These are phyloP conservation scores for Tineola bisselliella DNA, from an alignment of 2,888 invertebrate genomes.

Conservation along the genomic window DNA sequence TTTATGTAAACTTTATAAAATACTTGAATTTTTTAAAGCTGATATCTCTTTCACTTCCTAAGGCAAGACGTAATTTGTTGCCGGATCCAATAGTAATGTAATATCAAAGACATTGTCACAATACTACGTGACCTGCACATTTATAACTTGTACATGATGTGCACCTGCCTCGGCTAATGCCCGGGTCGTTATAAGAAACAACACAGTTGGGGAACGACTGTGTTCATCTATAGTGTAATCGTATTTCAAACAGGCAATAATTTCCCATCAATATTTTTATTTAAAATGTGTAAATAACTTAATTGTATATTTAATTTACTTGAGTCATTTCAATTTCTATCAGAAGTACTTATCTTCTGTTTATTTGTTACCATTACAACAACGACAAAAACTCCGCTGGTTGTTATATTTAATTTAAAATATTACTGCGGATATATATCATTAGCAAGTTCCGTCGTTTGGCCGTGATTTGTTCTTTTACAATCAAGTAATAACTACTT, in stretches of 20 bases:
- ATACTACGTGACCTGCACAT: constrained; percentile 7
- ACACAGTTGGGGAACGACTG: neutral
- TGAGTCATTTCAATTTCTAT: too few relatives aligned
- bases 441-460: neutral
- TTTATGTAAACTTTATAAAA: too few relatives aligned
- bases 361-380: neutral
- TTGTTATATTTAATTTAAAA: neutral
- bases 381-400: too few relatives aligned
- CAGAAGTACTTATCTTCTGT: neutral
- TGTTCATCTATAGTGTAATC: neutral
- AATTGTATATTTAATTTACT: too few relatives aligned
- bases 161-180: neutral
- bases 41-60: constrained; percentile 2
- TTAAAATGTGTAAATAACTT: neutral
- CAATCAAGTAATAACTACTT: neutral
- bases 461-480: neutral
- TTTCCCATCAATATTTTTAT: too few relatives aligned
- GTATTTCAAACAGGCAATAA: neutral
- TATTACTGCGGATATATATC: neutral
- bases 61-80: neutral
- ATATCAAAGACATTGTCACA: constrained; percentile 3
- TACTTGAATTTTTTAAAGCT: neutral
- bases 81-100: constrained; percentile 12
- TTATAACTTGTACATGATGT: neutral
- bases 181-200: neutral